Evolutionary conservation across 2,888 invertebrate genomes (phyloP).

Genomic region (Scotopteryx bipunctaria): DNA sequence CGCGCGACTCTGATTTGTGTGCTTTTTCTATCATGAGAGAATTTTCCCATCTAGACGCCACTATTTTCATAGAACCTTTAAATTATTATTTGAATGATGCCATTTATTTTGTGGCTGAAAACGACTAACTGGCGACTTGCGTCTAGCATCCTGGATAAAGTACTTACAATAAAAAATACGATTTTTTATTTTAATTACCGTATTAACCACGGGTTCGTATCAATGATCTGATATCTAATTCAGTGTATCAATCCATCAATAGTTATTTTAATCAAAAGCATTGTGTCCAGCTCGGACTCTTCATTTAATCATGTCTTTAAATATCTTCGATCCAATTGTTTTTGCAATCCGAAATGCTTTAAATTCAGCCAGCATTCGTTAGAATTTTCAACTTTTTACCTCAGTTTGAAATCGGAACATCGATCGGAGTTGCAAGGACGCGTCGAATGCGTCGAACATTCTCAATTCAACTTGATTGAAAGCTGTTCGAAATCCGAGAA

Average conservation of each 20-base stretch:
- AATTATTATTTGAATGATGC: background rate
- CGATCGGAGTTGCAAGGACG: conserved; percentile 39
- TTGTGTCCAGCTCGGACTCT: conserved; percentile 1
- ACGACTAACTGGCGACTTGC: background rate
- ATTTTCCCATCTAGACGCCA: conserved; percentile 6
- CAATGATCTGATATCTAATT: too few relatives aligned
- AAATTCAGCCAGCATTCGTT: conserved; percentile 36
- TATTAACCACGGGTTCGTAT: background rate
- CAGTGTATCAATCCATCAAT: background rate
- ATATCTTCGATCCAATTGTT: conserved; percentile 18
- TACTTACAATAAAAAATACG: background rate
- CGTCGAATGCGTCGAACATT: conserved; percentile 41
- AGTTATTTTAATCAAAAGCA: conserved; percentile 6
- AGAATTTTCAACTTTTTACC: conserved; percentile 37
- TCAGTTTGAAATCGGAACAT: conserved; percentile 33
- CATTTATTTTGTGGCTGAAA: background rate
- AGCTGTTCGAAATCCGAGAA: conserved; percentile 51
- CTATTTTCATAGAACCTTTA: background rate
- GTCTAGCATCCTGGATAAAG: too few relatives aligned
- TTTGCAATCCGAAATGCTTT: conserved; percentile 26
- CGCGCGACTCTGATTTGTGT: conserved; percentile 21
- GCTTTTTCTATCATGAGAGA: conserved; percentile 19
- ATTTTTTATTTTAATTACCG: background rate
- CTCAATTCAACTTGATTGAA: conserved; percentile 57
- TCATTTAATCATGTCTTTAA: conserved; percentile 26